Conservation (phyloP, 1,140 invertebrate species). For the Nymphalis io region DNA sequence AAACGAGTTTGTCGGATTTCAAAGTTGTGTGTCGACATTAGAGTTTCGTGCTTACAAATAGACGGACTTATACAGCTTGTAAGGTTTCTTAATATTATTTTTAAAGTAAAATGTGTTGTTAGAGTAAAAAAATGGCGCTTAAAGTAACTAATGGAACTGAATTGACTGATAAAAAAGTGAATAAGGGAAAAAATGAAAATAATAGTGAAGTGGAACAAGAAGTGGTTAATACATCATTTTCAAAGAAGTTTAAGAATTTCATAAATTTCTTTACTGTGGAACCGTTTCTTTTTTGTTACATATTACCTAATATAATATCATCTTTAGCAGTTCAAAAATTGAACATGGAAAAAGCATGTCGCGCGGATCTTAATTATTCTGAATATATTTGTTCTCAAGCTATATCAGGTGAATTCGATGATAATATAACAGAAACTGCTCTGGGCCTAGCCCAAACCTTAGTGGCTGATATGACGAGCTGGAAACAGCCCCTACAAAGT, state of each 20-base stretch:
- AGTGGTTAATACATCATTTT: constrained; percentile 18
- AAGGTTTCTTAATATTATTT: neutral
- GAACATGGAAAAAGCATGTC: constrained; percentile 83
- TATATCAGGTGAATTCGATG: constrained; percentile 55
- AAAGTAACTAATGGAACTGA: constrained; percentile 29
- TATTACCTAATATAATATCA: constrained; percentile 79
- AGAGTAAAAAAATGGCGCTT: constrained; percentile 20
- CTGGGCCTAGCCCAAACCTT: constrained; percentile 71
- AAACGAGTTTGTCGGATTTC: constrained; percentile 60
- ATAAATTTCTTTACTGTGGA: constrained; percentile 79
- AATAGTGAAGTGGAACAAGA: constrained; percentile 25
- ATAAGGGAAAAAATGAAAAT: constrained; percentile 27
- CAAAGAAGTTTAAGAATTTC: constrained; percentile 39
- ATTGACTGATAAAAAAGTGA: constrained; percentile 26
- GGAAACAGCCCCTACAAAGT: constrained; percentile 80
- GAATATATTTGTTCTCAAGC: constrained; percentile 77
- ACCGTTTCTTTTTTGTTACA: constrained; percentile 80
- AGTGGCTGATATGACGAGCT: constrained; percentile 80
- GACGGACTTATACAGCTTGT: constrained; percentile 24
- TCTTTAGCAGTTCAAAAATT: constrained; percentile 81
- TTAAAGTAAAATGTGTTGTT: neutral
- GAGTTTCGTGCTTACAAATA: constrained; percentile 53
- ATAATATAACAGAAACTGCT: constrained; percentile 55
- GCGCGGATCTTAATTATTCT: constrained; percentile 80
- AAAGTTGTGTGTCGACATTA: constrained; percentile 45